Conservation (phyloP, 2,113 vertebrate genomes). For the Burhinus oedicnemus region DNA sequence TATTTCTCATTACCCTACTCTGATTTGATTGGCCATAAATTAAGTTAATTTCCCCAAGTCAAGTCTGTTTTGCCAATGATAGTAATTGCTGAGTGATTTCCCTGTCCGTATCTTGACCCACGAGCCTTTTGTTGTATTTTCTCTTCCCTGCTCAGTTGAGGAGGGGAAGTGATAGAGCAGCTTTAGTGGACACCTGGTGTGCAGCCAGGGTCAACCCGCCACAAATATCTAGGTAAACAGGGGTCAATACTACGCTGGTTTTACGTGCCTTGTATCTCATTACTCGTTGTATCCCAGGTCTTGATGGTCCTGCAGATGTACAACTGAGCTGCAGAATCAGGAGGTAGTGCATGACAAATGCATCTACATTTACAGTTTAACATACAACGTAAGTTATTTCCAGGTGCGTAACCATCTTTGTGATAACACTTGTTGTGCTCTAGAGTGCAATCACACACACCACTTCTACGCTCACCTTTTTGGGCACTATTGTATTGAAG, state of each 20-base stretch:
- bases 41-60: too few species aligned
- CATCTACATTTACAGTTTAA: not conserved
- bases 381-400: not conserved
- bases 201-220: too few species aligned
- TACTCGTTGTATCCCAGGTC: not conserved
- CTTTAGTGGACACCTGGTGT: too few species aligned
- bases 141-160: too few species aligned
- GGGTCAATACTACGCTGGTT: accelerated
- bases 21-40: too few species aligned
- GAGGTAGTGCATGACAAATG: not conserved
- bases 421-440: not conserved
- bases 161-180: too few species aligned
- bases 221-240: not conserved
- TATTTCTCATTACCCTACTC: too few species aligned
- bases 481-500: accelerated
- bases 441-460: not conserved
- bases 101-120: too few species aligned
- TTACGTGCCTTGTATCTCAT: not conserved
- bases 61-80: too few species aligned
- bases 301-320: accelerated
- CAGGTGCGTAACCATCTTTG: not conserved
- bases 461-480: not conserved
- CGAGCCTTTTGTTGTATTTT: too few species aligned
- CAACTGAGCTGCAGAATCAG: not conserved
- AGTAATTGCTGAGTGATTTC: too few species aligned